Base-by-base conservation (phyloP, 2,888 invertebrate species). In the Eupithecia vulgata region DNA sequence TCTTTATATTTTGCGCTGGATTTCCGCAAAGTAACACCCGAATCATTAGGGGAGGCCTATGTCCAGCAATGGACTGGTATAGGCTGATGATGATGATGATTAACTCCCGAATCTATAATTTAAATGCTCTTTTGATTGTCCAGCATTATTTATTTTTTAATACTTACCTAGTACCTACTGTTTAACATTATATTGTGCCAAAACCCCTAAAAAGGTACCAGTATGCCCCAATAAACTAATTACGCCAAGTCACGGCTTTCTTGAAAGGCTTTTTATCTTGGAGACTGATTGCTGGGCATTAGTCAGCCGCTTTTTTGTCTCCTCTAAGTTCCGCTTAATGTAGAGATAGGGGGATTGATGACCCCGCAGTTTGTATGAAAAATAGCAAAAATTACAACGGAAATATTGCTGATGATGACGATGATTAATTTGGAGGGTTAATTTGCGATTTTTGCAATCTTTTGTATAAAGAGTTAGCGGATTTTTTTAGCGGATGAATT, bases 271-370 rank as follows among this genome's bases (percentile, higher is more conserved):
- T 88, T 89, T 90, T 88, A 87, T 88, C 88, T 79, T 76, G 77
- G 78, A 87, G 90, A 91, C 88, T 86, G 90, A 91, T 91, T 85
- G 84, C 86, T 57, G 66, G 67, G 78, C 86, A 91, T 91, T 91
- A 89, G 83, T 90, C 89, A 88, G 88, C 86, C 81, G 81, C 78
- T 86, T 89, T 89, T 88, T 88, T 85, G 78, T 78, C 78, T 75
- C 72, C 82, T 85, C 83, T 85, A 79, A 84, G 84, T 87, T 86
- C 85, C 80, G 80, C 83, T 66, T 48, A 86, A 89, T 87, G 85
- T 79, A 71, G 74, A 86, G 88, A 90, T 89, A 89, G 86, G 84
- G 83, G 71, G 80, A 90, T 87, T 87, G 83, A 89, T 88, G 85
- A 72, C 73, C 75, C 52, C 68, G 48, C 61, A 45, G 67, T 65